Base-by-base conservation (phyloP, 1,140 invertebrate genomes). In the Theocolax elegans region DNA sequence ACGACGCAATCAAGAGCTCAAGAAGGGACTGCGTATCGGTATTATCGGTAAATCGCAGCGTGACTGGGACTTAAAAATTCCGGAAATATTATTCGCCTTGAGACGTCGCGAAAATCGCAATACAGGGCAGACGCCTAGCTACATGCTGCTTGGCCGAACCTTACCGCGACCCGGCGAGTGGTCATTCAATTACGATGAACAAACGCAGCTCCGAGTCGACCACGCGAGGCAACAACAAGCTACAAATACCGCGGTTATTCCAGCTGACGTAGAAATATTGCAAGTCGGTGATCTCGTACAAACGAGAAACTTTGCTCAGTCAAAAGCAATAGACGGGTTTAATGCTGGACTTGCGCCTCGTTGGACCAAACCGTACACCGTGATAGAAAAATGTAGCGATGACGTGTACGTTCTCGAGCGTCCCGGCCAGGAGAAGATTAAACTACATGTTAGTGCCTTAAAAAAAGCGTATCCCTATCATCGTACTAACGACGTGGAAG, bases 1-100 rank as follows among this genome's bases (percentile, higher is more conserved):
- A n/a, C n/a, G n/a, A n/a, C n/a, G n/a, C n/a, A n/a, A n/a, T n/a
- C n/a, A n/a, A n/a, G n/a, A n/a, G n/a, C n/a, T n/a, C n/a, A 79
- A 77, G 60, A 75, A 76, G 64, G 75, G 72, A 0, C 35, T 79
- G 1, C 62, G 75, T 12, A 12, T 79, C 4, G 46, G 46, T 17
- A 19, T 77, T 10, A 2, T 67, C n/a, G 38, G 40, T 2, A 15
- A 72, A 44, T 17, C 15, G 1, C 75, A 77, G 31, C 23, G 51
- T 4, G 31, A 56, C 21, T 78, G 78, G 74, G 73, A 67, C n/a
- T 58, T 59, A 21, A 15, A 68, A 2, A 13, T 77, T 13, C 70
- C 74, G 0, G 1, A 67, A 1, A 58, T 75, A 1, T 44, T 79
- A 23, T 77, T 72, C 49, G 67, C 27, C 29, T 1, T 78, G n/a